A percentile compares a stretch with the other conserved stretches of the same genome.
phyloP scores from a whole-genome alignment of 2,888 invertebrate genomes.

The Mythimna albipuncta region DNA sequence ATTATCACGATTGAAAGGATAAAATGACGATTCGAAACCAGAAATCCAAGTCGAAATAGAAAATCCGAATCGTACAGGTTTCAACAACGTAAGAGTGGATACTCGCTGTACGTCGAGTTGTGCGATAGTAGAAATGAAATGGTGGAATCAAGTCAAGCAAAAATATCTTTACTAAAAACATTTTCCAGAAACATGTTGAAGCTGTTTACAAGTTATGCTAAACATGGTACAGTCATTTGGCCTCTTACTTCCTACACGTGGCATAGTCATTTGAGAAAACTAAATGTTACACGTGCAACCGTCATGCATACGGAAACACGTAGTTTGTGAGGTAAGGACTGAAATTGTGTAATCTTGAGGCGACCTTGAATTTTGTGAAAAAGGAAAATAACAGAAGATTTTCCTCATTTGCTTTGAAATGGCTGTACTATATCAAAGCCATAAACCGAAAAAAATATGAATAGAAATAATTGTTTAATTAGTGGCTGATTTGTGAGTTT shows the following conservation, averaged over 20 bases:
- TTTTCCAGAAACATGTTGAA: background rate
- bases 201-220: background rate
- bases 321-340: slow-evolving; percentile 2
- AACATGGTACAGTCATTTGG: background rate
- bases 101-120: too few relatives aligned
- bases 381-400: background rate
- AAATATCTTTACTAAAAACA: background rate
- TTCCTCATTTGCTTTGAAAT: background rate
- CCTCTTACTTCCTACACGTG: slow-evolving; percentile 18
- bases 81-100: too few relatives aligned
- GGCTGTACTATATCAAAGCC: background rate
- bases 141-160: too few relatives aligned
- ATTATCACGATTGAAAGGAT: too few relatives aligned
- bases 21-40: too few relatives aligned
- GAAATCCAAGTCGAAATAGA: too few relatives aligned
- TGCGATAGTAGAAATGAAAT: too few relatives aligned
- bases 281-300: slow-evolving; percentile 20
- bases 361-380: slow-evolving; percentile 2
- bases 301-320: slow-evolving; percentile 19
- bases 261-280: background rate
- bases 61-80: too few relatives aligned
- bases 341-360: slow-evolving; percentile 8
- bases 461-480: too few relatives aligned
- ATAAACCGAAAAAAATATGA: background rate
- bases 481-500: too few relatives aligned